Evolutionary conservation across 2,113 vertebrate genomes (phyloP).

Genomic region (Gymnorhina tibicen): DNA sequence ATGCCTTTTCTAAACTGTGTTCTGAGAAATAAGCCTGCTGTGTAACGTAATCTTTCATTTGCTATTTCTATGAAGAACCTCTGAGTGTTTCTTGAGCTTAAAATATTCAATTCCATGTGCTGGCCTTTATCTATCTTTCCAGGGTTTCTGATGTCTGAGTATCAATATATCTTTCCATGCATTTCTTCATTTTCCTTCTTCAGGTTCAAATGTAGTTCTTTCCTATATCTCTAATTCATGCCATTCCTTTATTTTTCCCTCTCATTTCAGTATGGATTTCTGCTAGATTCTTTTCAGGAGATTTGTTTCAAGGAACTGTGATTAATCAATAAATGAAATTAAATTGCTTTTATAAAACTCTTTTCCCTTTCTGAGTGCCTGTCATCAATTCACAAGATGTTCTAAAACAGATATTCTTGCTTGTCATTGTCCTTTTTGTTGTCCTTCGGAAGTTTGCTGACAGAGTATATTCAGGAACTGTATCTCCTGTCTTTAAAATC

Average conservation of each 20-base stretch:
- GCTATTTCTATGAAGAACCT: background rate
- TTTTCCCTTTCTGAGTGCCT: background rate
- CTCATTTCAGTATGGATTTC: background rate
- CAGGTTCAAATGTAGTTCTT: background rate
- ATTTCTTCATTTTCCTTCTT: background rate
- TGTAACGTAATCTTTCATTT: background rate
- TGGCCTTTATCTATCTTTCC: background rate
- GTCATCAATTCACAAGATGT: background rate
- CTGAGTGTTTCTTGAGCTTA: background rate
- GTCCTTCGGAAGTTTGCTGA: background rate
- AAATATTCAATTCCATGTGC: background rate
- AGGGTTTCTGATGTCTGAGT: background rate
- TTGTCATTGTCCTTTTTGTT: background rate
- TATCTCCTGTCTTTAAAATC: background rate
- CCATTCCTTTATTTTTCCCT: background rate
- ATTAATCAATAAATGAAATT: background rate
- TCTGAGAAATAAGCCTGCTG: background rate
- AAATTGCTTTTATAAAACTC: background rate
- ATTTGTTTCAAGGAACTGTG: background rate
- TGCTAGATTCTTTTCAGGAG: background rate
- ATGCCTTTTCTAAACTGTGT: background rate
- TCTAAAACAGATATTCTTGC: background rate
- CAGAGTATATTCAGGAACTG: background rate
- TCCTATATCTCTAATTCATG: background rate
- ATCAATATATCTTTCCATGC: background rate